phyloP scores from a whole-genome alignment of 2,113 vertebrate species.

The Serinus canaria region DNA sequence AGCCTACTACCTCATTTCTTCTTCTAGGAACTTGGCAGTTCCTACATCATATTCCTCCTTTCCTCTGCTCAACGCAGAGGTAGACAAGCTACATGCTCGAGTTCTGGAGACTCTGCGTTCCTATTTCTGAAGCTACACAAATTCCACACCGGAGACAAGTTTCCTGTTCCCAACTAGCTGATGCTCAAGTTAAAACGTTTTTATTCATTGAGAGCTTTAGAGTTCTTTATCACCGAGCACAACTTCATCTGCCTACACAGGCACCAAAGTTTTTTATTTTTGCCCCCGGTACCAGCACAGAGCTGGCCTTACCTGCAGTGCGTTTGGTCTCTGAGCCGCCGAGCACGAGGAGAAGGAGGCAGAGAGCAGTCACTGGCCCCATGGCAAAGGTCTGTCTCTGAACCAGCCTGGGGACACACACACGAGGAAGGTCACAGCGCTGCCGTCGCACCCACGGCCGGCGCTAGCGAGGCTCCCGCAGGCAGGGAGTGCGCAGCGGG shows the following conservation, averaged over 20 bases:
- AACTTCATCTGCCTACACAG: background rate
- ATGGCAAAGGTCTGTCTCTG: conserved; percentile 70
- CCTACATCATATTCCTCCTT: background rate
- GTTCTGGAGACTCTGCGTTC: background rate
- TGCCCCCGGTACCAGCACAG: background rate
- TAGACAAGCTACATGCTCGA: accelerated
- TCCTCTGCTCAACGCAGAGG: accelerated
- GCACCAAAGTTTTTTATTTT: background rate
- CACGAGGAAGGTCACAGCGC: background rate
- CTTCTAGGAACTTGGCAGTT: background rate
- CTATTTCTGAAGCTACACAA: background rate
- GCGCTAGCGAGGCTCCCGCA: background rate
- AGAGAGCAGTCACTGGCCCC: conserved; percentile 74
- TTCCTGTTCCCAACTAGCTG: background rate
- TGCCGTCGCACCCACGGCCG: background rate
- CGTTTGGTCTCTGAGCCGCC: conserved; percentile 71
- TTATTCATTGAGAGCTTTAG: background rate
- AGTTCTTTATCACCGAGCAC: background rate
- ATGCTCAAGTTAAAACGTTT: background rate
- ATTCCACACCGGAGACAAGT: background rate
- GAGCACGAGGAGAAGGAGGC: conserved; percentile 68
- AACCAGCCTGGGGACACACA: conserved; percentile 31
- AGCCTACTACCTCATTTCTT: background rate
- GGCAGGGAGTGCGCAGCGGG: background rate
- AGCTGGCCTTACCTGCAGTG: conserved; percentile 82